Conservation (phyloP, 2,797 vertebrate genomes). For the Sibirionetta formosa region DNA sequence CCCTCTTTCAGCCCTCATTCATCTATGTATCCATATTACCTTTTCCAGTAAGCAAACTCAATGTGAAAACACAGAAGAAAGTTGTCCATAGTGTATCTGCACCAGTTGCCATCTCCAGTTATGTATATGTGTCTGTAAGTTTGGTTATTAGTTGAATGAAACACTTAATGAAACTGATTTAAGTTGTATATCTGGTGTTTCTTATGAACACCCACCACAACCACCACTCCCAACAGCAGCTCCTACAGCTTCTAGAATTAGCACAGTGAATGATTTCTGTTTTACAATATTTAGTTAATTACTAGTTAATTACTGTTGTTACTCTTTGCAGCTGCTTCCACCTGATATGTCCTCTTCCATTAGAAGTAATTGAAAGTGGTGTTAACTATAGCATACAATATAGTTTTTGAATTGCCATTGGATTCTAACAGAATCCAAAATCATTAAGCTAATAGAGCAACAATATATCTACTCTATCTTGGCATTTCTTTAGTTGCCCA, state of each 20-base stretch:
- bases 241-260: not conserved
- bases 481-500: not conserved
- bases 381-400: not conserved
- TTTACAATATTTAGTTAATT: not conserved
- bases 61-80: fast-evolving
- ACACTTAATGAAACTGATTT: not conserved
- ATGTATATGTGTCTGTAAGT: not conserved
- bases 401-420: not conserved
- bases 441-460: not conserved
- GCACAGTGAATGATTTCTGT: not conserved
- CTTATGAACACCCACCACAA: not conserved
- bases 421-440: not conserved
- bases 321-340: not conserved
- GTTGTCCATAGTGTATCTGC: not conserved
- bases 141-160: not conserved
- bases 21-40: fast-evolving
- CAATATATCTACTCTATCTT: not conserved
- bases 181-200: not conserved
- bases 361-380: not conserved
- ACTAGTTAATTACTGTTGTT: not conserved
- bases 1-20: not conserved
- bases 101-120: not conserved
- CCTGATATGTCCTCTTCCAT: not conserved
- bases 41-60: not conserved
- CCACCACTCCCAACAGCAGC: not conserved